Conservation (phyloP, 2,797 vertebrate species). For the Serranus cabrilla region DNA sequence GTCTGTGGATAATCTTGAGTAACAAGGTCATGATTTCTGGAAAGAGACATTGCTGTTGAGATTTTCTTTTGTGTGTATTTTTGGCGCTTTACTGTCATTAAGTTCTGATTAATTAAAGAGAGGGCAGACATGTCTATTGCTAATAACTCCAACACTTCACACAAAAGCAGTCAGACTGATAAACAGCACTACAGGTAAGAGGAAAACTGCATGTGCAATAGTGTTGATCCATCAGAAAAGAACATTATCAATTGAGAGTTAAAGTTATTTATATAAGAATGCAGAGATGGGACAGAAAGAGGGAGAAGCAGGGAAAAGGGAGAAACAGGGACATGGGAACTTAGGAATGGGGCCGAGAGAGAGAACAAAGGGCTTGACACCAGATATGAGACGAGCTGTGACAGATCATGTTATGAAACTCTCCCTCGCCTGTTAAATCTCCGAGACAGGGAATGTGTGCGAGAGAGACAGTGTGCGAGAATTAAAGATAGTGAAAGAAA, state of each 20-base stretch:
- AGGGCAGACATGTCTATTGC: no score
- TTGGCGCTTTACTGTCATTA: no score
- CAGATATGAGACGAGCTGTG: constrained; percentile 43
- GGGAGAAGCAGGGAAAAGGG: constrained; percentile 17
- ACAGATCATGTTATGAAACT: constrained; percentile 56
- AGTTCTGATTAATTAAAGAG: no score
- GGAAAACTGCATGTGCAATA: no score
- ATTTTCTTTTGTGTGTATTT: no score
- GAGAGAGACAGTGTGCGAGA: constrained; percentile 13
- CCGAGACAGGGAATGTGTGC: constrained; percentile 24
- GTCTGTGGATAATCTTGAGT: no score
- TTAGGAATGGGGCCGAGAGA: constrained; percentile 34
- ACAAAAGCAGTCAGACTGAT: no score
- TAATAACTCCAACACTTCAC: no score
- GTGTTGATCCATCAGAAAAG: no score
- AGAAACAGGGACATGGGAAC: constrained; percentile 22
- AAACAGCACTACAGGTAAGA: no score
- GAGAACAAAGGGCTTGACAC: constrained; percentile 56
- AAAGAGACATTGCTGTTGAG: no score
- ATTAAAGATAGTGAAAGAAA: constrained; percentile 32
- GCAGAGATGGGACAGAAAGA: neutral
- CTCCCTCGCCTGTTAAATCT: constrained; percentile 50
- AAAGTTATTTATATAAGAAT: neutral
- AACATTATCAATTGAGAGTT: neutral
- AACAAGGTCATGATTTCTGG: no score